Conservation (phyloP, 2,113 vertebrate species). For the Strix uralensis region DNA sequence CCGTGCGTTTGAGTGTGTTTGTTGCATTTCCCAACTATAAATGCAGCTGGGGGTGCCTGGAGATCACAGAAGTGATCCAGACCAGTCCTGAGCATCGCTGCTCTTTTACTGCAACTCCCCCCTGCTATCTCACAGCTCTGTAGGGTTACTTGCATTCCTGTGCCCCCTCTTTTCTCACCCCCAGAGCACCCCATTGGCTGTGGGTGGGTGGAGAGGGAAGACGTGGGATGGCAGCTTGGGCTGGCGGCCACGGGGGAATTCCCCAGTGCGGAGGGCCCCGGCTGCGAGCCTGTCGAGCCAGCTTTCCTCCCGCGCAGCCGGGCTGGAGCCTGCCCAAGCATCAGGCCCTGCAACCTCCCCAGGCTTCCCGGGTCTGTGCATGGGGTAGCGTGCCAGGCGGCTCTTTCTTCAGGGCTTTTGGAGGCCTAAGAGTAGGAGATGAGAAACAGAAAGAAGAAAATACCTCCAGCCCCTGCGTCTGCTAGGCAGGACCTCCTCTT, state of each 20-base stretch:
- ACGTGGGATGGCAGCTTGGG: background rate
- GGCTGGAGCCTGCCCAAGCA: background rate
- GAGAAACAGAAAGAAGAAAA: background rate
- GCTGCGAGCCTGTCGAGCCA: background rate
- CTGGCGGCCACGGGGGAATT: background rate
- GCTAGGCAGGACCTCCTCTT: background rate
- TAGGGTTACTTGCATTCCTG: background rate
- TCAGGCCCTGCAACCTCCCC: background rate
- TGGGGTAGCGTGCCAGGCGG: background rate
- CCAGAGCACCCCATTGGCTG: fast-evolving
- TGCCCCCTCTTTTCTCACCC: background rate
- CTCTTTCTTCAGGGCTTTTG: background rate
- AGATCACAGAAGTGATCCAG: background rate
- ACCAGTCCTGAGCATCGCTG: fast-evolving
- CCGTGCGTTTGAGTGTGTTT: fast-evolving
- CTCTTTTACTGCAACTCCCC: background rate
- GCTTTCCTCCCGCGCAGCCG: background rate
- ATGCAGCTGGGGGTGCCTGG: fast-evolving
- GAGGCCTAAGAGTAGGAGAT: background rate
- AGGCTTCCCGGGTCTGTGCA: background rate
- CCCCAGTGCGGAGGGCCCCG: background rate
- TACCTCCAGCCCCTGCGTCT: background rate
- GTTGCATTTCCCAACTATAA: background rate
- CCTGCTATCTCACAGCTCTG: fast-evolving
- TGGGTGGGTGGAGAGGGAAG: background rate